Evolutionary conservation across 2,888 invertebrate genomes (phyloP).

Genomic region (Osmoderma eremita): DNA sequence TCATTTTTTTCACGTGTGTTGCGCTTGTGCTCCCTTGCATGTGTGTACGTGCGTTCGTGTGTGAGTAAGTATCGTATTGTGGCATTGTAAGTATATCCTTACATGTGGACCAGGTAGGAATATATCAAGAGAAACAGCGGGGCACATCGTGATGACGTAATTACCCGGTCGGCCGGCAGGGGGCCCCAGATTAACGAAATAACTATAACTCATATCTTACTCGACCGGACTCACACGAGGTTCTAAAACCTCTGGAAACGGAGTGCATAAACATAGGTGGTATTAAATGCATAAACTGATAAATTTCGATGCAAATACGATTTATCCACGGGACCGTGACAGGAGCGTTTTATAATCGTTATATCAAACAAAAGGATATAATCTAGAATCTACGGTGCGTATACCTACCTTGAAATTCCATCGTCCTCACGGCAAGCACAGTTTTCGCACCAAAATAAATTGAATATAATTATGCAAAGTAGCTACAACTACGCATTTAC

Average conservation of each 20-base stretch:
- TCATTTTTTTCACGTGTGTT: slow-evolving; percentile 35
- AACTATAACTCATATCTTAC: slow-evolving; percentile 59
- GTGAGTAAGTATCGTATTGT: slow-evolving; percentile 33
- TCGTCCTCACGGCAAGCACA: no score
- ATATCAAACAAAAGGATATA: background rate
- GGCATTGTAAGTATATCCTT: slow-evolving; percentile 40
- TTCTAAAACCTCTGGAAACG: slow-evolving; percentile 32
- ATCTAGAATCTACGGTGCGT: slow-evolving; percentile 1
- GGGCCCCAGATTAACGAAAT: slow-evolving; percentile 59
- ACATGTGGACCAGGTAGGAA: slow-evolving; percentile 54
- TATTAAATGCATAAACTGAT: slow-evolving; percentile 16
- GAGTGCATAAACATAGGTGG: slow-evolving; percentile 34
- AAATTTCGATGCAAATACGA: slow-evolving; percentile 12
- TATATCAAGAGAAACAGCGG: slow-evolving; percentile 56
- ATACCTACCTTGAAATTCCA: background rate
- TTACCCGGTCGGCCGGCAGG: slow-evolving; percentile 59
- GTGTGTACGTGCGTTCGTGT: background rate
- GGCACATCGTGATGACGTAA: slow-evolving; percentile 60
- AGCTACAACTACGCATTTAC: no score
- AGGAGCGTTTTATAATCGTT: background rate
- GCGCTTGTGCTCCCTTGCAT: background rate
- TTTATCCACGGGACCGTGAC: slow-evolving; percentile 4
- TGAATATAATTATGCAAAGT: no score
- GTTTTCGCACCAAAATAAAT: background rate
- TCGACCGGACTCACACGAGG: slow-evolving; percentile 53